Evolutionary conservation across 2,113 vertebrate genomes (phyloP).

Genomic region (Anarhynchus alexandrinus): DNA sequence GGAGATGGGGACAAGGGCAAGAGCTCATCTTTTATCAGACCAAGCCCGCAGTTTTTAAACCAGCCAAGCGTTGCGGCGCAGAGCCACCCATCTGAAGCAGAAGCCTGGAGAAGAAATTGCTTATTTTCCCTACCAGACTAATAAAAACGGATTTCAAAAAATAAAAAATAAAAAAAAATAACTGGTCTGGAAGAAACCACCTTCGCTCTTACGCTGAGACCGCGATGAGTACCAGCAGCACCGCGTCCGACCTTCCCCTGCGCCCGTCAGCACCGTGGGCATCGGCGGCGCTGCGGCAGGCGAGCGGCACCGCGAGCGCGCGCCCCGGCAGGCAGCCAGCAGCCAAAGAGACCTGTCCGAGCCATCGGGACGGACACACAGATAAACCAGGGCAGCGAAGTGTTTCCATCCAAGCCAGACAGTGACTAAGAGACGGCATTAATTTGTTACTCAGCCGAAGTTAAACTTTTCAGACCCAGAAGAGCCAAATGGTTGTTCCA

Average conservation of each 20-base stretch:
- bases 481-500: conserved; percentile 31
- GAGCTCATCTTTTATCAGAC: background rate
- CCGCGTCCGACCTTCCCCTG: fast-evolving
- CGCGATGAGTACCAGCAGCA: fast-evolving
- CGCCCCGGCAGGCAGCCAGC: background rate
- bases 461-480: conserved; percentile 9
- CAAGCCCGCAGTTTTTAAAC: background rate
- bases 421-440: conserved; percentile 35
- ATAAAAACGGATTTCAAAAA: background rate
- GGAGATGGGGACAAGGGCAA: background rate
- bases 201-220: background rate
- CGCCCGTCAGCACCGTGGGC: fast-evolving
- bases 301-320: fast-evolving
- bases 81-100: fast-evolving
- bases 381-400: conserved; percentile 39
- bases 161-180: background rate
- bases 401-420: conserved; percentile 29
- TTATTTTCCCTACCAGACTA: background rate
- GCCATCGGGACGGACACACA: background rate
- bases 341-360: background rate
- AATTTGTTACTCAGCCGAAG: background rate
- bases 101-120: background rate
- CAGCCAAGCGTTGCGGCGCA: background rate
- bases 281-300: background rate
- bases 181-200: background rate